Base-by-base conservation (phyloP, 2,113 vertebrate genomes). In the Lepus europaeus region DNA sequence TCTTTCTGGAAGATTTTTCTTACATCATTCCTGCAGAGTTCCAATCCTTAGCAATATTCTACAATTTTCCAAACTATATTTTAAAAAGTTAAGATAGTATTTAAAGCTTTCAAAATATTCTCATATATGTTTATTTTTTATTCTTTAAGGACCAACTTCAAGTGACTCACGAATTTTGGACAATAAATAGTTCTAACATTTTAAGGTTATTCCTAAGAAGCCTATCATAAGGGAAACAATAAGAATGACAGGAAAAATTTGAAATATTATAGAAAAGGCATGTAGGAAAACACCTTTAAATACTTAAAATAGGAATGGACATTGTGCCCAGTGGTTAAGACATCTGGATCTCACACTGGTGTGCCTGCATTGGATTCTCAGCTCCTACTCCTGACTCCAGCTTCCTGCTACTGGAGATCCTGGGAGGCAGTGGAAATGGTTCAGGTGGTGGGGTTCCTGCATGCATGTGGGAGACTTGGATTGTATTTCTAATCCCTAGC, bases 121-220 rank as follows among this genome's bases (percentile, higher is more conserved):
- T 56, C 19, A 45, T 45, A 74, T 76, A 68, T 56, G 51, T 45
- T 83, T 68, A 25, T 51, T 80, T 89, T 76, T 68, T 39, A 45
- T 73, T 73, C 77, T 84, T 87, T 85, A 59, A 49, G 83, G 12
- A 85, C 1, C 49, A 88, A 84, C 19, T 90, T 73, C 17, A 78
- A 77, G 20, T 17, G 4, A 89, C 31, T 79, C 11, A 70, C 64
- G 56, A 61, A 72, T 73, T 92, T 68, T 79, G 59, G 61, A 68
- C 10, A 91, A 73, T 29, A 83, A 85, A 23, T 10, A 51, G 31
- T 61, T 84, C 13, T 61, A 79, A 79, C 3, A 78, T 36, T 87
- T 73, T 72, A 27, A 92, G 59, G 36, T 74, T 92, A 93, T 39
- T 74, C 5, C 31, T 17, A 70, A 33, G 82, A 96, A 96, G 61